Percentiles rank a stretch among this genome's conserved stretches.
Evolutionary conservation across 2,888 invertebrate species (phyloP).

Genomic region (Blastobasis adustella): DNA sequence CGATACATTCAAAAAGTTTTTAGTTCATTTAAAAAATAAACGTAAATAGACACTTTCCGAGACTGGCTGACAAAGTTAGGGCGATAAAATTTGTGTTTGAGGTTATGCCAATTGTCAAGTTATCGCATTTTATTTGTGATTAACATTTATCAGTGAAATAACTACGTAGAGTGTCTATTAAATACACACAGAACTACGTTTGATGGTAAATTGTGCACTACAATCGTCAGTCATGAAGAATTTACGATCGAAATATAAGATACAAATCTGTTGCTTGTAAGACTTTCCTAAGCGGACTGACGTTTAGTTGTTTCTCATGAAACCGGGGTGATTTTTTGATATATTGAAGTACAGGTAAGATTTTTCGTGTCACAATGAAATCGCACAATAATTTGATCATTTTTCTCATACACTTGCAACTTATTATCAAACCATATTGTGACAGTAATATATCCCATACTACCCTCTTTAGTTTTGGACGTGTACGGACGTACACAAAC

Average conservation of each 20-base stretch:
- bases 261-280: not conserved
- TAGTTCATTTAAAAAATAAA: too few species aligned
- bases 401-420: too few species aligned
- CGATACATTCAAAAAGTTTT: too few species aligned
- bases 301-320: not conserved
- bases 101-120: not conserved
- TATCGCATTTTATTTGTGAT: not conserved
- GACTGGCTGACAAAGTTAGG: not conserved
- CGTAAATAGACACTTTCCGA: not conserved
- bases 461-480: too few species aligned
- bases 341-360: not conserved
- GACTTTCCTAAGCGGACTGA: not conserved
- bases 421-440: too few species aligned
- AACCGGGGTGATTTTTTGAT: not conserved
- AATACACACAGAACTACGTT: not conserved
- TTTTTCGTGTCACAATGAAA: not conserved
- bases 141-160: constrained; percentile 2
- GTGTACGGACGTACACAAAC: too few species aligned
- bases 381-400: too few species aligned
- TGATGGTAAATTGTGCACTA: not conserved
- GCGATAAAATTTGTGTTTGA: not conserved
- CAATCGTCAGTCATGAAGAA: constrained; percentile 1
- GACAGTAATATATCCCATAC: too few species aligned
- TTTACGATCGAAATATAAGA: constrained; percentile 6
- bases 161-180: constrained; percentile 1